A percentile compares a stretch with the other conserved stretches of the same genome.
These are phyloP conservation scores for Drosophila nasuta DNA, from an alignment of 1,140 invertebrate species.

Conservation along the genomic window DNA sequence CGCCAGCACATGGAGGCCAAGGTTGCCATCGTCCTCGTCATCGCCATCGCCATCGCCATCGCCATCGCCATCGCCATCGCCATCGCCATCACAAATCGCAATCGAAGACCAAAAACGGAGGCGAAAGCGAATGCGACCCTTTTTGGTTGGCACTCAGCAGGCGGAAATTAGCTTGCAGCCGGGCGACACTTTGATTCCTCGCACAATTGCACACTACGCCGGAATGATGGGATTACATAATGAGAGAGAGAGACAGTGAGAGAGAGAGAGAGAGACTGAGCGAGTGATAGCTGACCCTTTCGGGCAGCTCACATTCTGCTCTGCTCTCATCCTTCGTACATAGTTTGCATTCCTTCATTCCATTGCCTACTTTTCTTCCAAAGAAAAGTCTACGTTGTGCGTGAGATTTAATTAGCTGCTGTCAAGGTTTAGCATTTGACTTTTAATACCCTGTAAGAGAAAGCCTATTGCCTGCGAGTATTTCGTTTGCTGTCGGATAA, in stretches of 20 bases:
- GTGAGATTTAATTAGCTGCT: constrained; percentile 42
- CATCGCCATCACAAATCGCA: not conserved
- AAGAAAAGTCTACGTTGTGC: constrained; percentile 13
- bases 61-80: not conserved
- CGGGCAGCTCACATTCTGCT: not conserved
- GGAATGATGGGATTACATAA: constrained; percentile 5
- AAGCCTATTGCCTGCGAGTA: too few relatives aligned
- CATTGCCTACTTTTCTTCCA: constrained; percentile 13
- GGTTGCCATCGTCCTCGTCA: not conserved
- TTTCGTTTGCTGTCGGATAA: not conserved
- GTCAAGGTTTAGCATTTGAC: constrained; percentile 28
- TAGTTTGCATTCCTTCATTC: not conserved
- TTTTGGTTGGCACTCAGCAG: constrained; percentile 40
- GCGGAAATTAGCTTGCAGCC: constrained; percentile 70
- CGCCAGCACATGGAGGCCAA: not conserved
- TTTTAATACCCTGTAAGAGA: constrained; percentile 1
- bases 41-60: not conserved
- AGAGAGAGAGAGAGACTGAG: not conserved
- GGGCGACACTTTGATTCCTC: constrained; percentile 58
- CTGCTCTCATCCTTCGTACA: too few relatives aligned
- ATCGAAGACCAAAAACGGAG: not conserved
- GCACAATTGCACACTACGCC: constrained; percentile 14
- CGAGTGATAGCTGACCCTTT: not conserved
- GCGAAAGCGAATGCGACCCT: not conserved
- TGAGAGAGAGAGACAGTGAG: not conserved